Conservation (phyloP, 2,888 invertebrate species). For the Byasa hedistus region DNA sequence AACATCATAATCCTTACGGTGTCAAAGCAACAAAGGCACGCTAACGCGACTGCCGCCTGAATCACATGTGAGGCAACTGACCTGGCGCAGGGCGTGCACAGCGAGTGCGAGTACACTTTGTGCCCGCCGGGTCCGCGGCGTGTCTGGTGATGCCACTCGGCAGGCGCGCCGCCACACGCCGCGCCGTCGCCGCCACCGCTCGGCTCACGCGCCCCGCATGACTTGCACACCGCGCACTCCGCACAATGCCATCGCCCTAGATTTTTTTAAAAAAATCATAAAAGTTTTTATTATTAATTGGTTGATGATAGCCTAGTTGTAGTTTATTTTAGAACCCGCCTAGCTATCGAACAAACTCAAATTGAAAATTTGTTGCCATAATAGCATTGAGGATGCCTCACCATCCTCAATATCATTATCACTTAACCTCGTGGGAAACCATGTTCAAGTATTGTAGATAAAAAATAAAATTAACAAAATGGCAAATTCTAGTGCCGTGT, state of each 20-base stretch:
- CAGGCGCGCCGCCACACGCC: conserved; percentile 38
- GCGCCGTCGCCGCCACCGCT: conserved; percentile 48
- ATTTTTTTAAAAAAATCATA: neutral
- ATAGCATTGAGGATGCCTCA: no score
- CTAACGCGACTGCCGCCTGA: neutral
- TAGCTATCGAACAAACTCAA: no score
- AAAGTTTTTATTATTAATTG: no score
- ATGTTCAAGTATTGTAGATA: no score
- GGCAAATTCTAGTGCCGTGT: no score
- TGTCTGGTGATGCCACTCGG: conserved; percentile 75
- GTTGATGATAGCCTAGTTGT: no score
- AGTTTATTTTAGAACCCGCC: no score
- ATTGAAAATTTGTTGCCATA: no score
- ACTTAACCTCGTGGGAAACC: no score
- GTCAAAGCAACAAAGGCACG: conserved; percentile 3
- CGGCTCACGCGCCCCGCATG: conserved; percentile 80
- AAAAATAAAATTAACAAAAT: no score
- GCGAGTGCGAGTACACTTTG: conserved; percentile 78
- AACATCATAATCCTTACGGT: neutral
- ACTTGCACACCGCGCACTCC: conserved; percentile 86
- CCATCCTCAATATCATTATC: no score
- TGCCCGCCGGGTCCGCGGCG: conserved; percentile 72
- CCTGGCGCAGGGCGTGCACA: conserved; percentile 86
- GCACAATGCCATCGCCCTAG: conserved; percentile 92
- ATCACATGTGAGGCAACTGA: conserved; percentile 51